Percentiles rank a stretch among this genome's conserved stretches.
These are phyloP conservation scores for Spea bombifrons DNA, from an alignment of 2,113 vertebrate species.

Conservation along the genomic window DNA sequence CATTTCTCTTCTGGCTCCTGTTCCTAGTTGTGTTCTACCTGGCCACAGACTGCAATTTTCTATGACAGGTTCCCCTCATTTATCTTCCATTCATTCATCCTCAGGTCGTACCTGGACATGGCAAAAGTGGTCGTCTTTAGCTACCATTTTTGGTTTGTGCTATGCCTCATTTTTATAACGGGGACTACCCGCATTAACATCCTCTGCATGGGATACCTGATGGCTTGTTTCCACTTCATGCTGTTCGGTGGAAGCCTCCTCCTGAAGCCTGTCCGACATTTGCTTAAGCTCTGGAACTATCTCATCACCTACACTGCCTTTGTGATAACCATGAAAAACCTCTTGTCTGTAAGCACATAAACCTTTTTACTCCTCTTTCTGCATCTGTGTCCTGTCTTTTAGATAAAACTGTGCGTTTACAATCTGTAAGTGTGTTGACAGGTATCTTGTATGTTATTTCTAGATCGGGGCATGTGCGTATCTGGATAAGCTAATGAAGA, in stretches of 20 bases:
- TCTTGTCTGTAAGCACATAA: constrained; percentile 60
- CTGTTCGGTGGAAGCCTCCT: constrained; percentile 67
- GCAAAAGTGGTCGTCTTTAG: constrained; percentile 68
- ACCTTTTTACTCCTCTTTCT: no score
- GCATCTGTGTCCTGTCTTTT: no score
- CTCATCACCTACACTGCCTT: constrained; percentile 67
- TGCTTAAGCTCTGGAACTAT: constrained; percentile 67
- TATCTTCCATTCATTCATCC: neutral
- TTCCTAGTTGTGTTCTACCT: neutral
- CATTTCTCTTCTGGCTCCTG: no score
- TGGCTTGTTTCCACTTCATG: constrained; percentile 75
- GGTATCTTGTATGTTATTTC: constrained; percentile 8
- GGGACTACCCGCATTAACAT: constrained; percentile 68
- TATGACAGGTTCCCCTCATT: neutral
- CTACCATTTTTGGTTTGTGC: constrained; percentile 74
- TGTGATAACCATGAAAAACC: constrained; percentile 69
- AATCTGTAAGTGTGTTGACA: no score
- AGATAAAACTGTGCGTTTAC: no score
- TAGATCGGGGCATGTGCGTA: constrained; percentile 68
- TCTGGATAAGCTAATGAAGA: constrained; percentile 63
- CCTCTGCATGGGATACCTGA: constrained; percentile 69
- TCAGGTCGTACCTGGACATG: constrained; percentile 72
- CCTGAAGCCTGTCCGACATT: constrained; percentile 63
- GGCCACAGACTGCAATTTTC: neutral
- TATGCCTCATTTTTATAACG: constrained; percentile 75